Evolutionary conservation across 2,113 vertebrate genomes (phyloP).

Genomic region (Lophura nycthemera): DNA sequence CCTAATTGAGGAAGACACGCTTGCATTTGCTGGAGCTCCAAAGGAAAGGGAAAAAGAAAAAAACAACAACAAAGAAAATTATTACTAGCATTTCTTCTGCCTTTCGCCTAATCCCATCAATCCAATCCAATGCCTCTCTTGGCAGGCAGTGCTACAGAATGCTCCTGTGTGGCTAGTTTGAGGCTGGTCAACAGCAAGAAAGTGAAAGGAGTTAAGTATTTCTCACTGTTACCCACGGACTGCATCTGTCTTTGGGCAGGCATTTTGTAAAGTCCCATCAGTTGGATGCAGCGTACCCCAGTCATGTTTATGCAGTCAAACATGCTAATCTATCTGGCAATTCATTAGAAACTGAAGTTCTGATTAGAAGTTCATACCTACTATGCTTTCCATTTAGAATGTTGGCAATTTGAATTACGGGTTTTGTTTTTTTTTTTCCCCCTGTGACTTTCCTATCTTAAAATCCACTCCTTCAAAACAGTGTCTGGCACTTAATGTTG

Average conservation of each 20-base stretch:
- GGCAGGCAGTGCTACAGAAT: background rate
- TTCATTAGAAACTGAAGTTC: background rate
- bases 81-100: background rate
- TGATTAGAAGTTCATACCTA: background rate
- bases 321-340: background rate
- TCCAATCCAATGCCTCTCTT: background rate
- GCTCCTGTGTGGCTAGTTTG: background rate
- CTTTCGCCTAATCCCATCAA: slow-evolving; percentile 16
- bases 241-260: background rate
- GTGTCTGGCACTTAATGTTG: background rate
- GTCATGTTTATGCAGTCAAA: background rate
- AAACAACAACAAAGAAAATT: background rate
- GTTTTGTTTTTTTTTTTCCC: background rate
- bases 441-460: background rate
- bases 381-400: background rate
- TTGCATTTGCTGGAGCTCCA: background rate
- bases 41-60: background rate
- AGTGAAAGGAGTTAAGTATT: slow-evolving; percentile 27
- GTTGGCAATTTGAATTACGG: background rate
- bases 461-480: background rate
- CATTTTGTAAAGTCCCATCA: fast-evolving
- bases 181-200: background rate
- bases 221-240: background rate
- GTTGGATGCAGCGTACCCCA: fast-evolving
- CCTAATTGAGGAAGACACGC: slow-evolving; percentile 23